Conservation (phyloP, 2,797 vertebrate genomes). For the Mus spretus region DNA sequence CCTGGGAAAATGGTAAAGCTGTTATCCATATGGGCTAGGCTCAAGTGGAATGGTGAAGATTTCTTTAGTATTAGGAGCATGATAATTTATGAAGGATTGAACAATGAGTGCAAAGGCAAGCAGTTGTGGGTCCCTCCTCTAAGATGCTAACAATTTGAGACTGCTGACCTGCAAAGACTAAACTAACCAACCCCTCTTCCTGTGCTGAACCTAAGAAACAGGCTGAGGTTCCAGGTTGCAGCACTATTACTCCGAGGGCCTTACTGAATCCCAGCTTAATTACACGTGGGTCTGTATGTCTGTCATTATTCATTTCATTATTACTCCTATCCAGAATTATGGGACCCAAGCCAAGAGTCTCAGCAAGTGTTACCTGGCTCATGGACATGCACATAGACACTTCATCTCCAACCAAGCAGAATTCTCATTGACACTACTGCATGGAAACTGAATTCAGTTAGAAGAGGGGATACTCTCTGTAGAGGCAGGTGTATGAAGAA, state of each 20-base stretch:
- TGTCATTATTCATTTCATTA: not conserved
- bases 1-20: not conserved
- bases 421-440: not conserved
- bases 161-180: not conserved
- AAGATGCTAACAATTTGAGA: not conserved
- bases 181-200: not conserved
- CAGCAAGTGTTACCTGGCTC: not conserved
- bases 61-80: not conserved
- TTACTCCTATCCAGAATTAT: not conserved
- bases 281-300: not conserved
- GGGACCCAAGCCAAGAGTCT: not conserved
- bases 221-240: not conserved
- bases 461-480: not conserved
- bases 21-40: not conserved
- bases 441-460: not conserved
- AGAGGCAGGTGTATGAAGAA: not conserved
- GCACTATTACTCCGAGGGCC: not conserved
- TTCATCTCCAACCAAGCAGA: not conserved
- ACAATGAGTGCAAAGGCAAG: not conserved
- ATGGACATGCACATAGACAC: not conserved
- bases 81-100: not conserved
- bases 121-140: not conserved
- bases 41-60: not conserved
- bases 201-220: not conserved
- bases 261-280: not conserved